A percentile compares a stretch with the other conserved stretches of the same genome.
phyloP scores from a whole-genome alignment of 2,797 vertebrate genomes.

The Halcyon chelicuti region DNA sequence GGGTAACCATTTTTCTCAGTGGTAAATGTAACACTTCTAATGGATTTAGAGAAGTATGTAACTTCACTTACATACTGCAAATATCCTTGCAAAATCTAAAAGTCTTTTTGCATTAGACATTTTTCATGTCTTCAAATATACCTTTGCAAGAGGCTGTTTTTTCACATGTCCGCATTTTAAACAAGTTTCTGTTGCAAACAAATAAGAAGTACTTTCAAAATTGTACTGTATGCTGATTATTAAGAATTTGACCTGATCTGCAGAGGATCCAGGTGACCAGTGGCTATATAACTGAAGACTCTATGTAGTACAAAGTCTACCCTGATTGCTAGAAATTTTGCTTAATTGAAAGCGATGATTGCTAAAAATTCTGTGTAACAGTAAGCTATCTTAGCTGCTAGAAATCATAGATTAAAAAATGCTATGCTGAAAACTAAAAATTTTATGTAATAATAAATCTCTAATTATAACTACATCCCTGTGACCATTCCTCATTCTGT shows the following conservation, averaged over 20 bases:
- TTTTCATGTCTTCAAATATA: neutral
- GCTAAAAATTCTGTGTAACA: neutral
- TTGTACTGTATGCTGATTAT: accelerated
- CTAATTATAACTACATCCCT: neutral
- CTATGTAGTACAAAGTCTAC: neutral
- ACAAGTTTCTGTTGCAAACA: neutral
- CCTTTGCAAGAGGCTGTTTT: neutral
- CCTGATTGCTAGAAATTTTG: neutral
- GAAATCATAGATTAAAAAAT: neutral
- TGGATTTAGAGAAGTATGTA: neutral
- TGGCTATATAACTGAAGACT: neutral
- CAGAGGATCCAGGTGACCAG: neutral
- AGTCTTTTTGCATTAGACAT: neutral
- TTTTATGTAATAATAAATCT: neutral
- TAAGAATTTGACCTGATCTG: neutral
- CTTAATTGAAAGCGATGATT: neutral
- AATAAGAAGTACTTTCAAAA: neutral
- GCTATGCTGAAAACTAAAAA: neutral
- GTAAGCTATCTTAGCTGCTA: neutral
- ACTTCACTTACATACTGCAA: neutral
- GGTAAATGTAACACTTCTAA: neutral
- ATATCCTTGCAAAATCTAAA: neutral
- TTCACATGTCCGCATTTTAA: neutral
- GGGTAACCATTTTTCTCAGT: neutral
- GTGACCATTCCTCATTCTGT: neutral